Evolutionary conservation across 2,888 invertebrate species (phyloP).

Genomic region (Hololepta plana): DNA sequence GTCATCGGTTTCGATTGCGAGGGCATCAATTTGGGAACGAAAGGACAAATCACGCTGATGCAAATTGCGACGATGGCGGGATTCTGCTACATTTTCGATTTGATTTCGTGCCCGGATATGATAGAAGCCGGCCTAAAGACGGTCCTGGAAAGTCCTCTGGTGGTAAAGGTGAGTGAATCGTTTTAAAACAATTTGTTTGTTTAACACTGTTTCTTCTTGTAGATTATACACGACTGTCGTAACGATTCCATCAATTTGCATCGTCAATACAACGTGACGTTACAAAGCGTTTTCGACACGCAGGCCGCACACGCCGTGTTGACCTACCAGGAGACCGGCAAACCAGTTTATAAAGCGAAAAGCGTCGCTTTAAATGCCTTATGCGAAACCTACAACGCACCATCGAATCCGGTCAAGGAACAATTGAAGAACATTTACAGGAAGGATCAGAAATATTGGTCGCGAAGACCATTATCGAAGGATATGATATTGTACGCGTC

Average conservation of each 20-base stretch:
- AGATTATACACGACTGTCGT: conserved; percentile 81
- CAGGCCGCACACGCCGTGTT: conserved; percentile 74
- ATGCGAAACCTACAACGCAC: conserved; percentile 76
- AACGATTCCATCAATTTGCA: conserved; percentile 79
- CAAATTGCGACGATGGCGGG: conserved; percentile 70
- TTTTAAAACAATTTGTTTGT: conserved; percentile 5
- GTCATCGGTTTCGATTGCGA: conserved; percentile 81
- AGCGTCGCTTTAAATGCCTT: conserved; percentile 81
- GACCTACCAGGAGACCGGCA: conserved; percentile 74
- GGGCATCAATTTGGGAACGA: conserved; percentile 78
- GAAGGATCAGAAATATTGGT: conserved; percentile 72
- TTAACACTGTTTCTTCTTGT: conserved; percentile 13
- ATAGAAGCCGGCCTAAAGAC: conserved; percentile 63
- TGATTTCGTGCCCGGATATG: conserved; percentile 67
- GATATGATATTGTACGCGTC: conserved; percentile 88
- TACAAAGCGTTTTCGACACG: conserved; percentile 80
- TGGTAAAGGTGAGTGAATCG: conserved; percentile 49
- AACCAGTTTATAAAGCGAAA: conserved; percentile 88
- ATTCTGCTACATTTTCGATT: conserved; percentile 73
- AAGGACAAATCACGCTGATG: conserved; percentile 73
- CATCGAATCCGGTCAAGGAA: conserved; percentile 80
- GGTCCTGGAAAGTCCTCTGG: conserved; percentile 60
- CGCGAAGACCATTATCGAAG: conserved; percentile 67
- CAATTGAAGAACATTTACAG: conserved; percentile 73
- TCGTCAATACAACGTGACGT: conserved; percentile 67